Conservation (phyloP, 2,113 vertebrate genomes). For the Gavia stellata region DNA sequence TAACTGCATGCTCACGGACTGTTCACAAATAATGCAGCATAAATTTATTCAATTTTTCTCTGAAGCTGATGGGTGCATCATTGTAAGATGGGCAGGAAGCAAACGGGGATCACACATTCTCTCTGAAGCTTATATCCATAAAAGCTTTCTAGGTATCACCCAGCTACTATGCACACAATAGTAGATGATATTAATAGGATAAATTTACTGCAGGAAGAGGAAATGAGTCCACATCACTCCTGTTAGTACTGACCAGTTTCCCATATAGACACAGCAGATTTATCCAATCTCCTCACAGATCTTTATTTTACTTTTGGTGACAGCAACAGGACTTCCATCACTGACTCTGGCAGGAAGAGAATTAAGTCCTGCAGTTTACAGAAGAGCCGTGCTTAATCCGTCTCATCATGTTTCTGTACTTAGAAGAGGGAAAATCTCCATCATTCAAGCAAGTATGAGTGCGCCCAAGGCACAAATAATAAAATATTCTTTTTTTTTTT, state of each 20-base stretch:
- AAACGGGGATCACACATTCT: background rate
- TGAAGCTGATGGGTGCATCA: background rate
- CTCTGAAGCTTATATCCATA: background rate
- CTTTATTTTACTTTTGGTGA: conserved; percentile 25
- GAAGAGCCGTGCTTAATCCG: background rate
- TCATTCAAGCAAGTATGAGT: background rate
- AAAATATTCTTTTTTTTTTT: background rate
- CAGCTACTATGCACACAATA: background rate
- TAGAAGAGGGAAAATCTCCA: background rate
- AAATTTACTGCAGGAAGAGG: conserved; percentile 34
- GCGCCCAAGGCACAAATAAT: background rate
- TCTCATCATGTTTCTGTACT: background rate
- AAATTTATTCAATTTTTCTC: background rate
- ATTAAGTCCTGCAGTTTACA: background rate
- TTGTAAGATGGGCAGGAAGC: background rate
- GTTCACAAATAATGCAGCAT: background rate
- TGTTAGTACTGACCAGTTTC: background rate
- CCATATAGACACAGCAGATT: background rate
- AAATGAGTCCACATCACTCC: conserved; percentile 1
- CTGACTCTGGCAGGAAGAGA: background rate
- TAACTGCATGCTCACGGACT: background rate
- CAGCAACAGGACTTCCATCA: conserved; percentile 14
- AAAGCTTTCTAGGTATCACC: background rate
- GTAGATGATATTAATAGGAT: background rate
- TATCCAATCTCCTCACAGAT: conserved; percentile 17